Conservation (phyloP, 2,113 vertebrate genomes). For the Empidonax alnorum region DNA sequence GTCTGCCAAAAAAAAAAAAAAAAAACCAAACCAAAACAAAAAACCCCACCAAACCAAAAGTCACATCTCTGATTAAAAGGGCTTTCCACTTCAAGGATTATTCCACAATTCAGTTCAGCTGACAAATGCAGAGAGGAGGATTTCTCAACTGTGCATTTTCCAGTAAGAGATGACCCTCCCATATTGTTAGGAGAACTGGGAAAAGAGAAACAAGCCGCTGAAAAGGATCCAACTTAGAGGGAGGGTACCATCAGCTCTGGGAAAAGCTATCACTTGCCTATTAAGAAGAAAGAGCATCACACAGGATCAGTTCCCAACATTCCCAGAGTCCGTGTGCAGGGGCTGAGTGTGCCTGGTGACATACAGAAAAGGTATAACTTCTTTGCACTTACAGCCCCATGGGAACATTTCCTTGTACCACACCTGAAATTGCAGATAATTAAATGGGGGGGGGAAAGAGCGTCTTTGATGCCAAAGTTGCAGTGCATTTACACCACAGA, state of each 20-base stretch:
- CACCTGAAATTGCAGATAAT: neutral
- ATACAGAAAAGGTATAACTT: neutral
- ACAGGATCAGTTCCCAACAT: neutral
- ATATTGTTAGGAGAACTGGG: neutral
- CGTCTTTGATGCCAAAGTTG: neutral
- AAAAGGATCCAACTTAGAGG: neutral
- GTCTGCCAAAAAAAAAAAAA: neutral
- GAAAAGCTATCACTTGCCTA: neutral
- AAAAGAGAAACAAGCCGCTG: neutral
- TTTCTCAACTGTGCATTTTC: conserved; percentile 16
- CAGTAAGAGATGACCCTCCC: neutral
- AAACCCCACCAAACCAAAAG: neutral
- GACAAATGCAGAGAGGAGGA: neutral
- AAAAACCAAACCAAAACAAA: neutral
- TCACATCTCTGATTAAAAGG: neutral
- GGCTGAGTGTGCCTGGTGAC: neutral
- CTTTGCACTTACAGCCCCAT: neutral
- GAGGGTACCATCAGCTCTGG: neutral
- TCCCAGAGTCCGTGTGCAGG: neutral
- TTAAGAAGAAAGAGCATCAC: neutral
- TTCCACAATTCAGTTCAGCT: conserved; percentile 3
- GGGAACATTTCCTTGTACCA: neutral
- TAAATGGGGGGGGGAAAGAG: neutral
- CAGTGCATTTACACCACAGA: neutral
- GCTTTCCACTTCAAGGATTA: conserved; percentile 15